Conservation (phyloP, 1,140 invertebrate genomes). For the Ruditapes philippinarum region DNA sequence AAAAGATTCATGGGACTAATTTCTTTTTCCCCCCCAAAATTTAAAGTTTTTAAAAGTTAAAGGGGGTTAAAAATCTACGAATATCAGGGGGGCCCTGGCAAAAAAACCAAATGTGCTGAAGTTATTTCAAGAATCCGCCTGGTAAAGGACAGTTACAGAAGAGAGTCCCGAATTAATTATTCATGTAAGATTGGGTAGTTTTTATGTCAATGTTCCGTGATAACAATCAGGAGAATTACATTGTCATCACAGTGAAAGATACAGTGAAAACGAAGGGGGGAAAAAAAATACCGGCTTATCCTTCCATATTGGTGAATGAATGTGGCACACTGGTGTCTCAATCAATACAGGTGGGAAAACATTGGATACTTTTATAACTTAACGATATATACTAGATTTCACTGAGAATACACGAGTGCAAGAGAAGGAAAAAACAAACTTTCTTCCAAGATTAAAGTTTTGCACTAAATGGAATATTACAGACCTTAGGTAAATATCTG, state of each 20-base stretch:
- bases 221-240: not conserved
- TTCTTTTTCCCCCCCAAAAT: not conserved
- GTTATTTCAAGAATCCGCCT: not conserved
- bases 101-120: not conserved
- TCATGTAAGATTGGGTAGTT: not conserved
- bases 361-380: not conserved
- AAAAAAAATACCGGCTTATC: not conserved
- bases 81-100: not conserved
- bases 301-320: not conserved
- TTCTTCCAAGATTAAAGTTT: too few species aligned
- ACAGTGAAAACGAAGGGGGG: too few species aligned
- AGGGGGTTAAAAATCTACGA: not conserved
- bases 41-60: not conserved
- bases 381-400: not conserved
- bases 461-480: too few species aligned
- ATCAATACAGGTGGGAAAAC: constrained; percentile 23
- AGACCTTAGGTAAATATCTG: too few species aligned
- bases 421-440: too few species aligned
- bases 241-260: not conserved
- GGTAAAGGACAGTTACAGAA: not conserved
- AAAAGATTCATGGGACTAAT: not conserved
- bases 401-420: not conserved
- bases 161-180: constrained; percentile 1
- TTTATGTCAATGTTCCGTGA: not conserved
- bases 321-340: not conserved